Conservation (phyloP, 30 jellyfish, hydroid and myxozoan species). For the Catostylus mosaicus region DNA sequence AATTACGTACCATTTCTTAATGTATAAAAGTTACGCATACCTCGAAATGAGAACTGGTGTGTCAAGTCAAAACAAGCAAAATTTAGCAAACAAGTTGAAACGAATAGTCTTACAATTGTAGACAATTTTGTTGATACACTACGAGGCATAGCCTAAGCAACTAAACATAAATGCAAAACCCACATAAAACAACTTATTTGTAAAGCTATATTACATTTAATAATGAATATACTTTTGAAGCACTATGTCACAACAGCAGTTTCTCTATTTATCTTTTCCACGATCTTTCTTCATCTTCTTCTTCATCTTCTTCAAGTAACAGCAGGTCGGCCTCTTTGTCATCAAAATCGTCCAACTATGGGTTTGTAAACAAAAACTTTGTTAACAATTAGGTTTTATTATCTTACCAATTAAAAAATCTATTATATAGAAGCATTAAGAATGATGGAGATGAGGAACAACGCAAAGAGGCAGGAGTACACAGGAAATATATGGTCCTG, state of each 20-base stretch:
- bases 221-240: constrained; percentile 8
- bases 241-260: neutral
- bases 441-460: too few relatives aligned
- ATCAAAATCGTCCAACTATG: constrained; percentile 80
- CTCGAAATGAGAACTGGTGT: too few relatives aligned
- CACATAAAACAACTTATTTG: neutral
- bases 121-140: neutral
- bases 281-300: constrained; percentile 93
- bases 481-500: too few relatives aligned
- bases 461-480: too few relatives aligned
- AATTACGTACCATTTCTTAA: too few relatives aligned
- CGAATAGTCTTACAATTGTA: too few relatives aligned
- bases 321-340: constrained; percentile 87
- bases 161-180: neutral
- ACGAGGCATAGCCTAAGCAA: neutral
- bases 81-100: too few relatives aligned
- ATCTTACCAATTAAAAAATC: too few relatives aligned
- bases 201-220: constrained; percentile 14
- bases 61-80: too few relatives aligned
- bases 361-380: neutral
- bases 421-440: too few relatives aligned
- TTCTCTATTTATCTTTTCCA: constrained; percentile 78
- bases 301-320: constrained; percentile 96
- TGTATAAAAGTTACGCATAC: too few relatives aligned
- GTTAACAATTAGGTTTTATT: too few relatives aligned